These are phyloP conservation scores for Neocloeon triangulifer DNA, from an alignment of 1,140 invertebrate species.

Conservation along the genomic window DNA sequence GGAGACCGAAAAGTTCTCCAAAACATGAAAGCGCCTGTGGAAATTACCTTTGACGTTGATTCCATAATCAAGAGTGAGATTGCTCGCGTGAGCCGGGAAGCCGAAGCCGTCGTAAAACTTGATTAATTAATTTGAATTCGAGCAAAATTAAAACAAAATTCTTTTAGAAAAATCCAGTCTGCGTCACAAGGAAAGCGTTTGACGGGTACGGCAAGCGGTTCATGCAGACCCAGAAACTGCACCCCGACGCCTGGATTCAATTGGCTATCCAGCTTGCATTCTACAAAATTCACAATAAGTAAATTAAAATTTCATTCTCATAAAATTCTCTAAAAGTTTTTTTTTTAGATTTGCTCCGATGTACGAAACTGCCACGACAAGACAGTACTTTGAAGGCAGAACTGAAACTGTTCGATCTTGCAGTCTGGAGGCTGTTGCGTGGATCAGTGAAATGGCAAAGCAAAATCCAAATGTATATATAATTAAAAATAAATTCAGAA, in stretches of 20 bases:
- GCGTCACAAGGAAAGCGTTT: slow-evolving; percentile 14
- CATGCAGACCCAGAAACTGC: slow-evolving; percentile 21
- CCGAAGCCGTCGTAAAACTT: too few relatives aligned
- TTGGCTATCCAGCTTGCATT: slow-evolving; percentile 37
- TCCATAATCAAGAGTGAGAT: slow-evolving; percentile 5
- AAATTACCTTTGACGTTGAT: slow-evolving; percentile 11
- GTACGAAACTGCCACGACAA: slow-evolving; percentile 28
- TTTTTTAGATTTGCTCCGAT: slow-evolving; percentile 21
- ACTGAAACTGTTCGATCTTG: slow-evolving; percentile 26
- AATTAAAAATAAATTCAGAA: not conserved
- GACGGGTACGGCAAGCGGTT: slow-evolving; percentile 27
- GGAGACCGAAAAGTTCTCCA: slow-evolving; percentile 13
- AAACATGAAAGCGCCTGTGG: slow-evolving; percentile 3
- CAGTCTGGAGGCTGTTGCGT: slow-evolving; percentile 16
- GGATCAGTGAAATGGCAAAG: slow-evolving; percentile 19
- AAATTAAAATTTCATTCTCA: too few relatives aligned
- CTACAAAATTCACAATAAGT: slow-evolving; percentile 23
- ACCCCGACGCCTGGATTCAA: slow-evolving; percentile 39
- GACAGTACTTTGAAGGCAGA: slow-evolving; percentile 23
- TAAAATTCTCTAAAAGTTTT: not conserved
- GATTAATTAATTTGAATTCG: too few relatives aligned
- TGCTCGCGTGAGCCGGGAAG: too few relatives aligned
- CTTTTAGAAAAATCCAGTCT: slow-evolving; percentile 1
- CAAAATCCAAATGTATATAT: slow-evolving; percentile 10
- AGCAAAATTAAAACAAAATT: too few relatives aligned